Evolutionary conservation across 2,888 invertebrate genomes (phyloP).

Genomic region (Archips crataeganus): DNA sequence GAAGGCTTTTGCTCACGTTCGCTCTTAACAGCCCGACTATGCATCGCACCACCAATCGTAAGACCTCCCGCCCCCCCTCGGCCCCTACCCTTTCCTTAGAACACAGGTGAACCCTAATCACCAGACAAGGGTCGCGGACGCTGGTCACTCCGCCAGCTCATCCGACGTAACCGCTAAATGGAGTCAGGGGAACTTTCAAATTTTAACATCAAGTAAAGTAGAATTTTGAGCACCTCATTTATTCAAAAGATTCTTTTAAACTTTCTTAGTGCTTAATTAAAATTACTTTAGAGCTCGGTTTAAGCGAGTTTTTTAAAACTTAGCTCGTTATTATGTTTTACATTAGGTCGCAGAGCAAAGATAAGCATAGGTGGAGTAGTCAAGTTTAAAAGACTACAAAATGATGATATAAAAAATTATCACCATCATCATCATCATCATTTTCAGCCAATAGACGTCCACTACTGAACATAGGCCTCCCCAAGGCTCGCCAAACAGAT

Average conservation of each 20-base stretch:
- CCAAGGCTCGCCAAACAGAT: too few species aligned
- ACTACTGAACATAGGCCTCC: too few species aligned
- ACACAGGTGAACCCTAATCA: constrained; percentile 16
- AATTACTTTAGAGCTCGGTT: constrained; percentile 50
- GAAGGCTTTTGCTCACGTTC: constrained; percentile 51
- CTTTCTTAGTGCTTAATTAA: constrained; percentile 59
- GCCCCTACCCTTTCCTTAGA: constrained; percentile 16
- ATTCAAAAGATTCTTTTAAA: constrained; percentile 61
- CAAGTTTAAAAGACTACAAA: too few species aligned
- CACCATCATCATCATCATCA: too few species aligned
- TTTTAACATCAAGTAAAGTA: constrained; percentile 51
- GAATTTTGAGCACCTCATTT: constrained; percentile 64
- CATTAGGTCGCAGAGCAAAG: not conserved
- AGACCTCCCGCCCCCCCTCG: constrained; percentile 37
- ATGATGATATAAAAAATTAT: too few species aligned
- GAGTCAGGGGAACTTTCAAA: constrained; percentile 50
- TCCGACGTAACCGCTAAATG: constrained; percentile 49
- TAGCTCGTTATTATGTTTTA: not conserved
- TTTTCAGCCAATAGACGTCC: too few species aligned
- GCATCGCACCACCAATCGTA: constrained; percentile 28
- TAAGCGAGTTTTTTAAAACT: constrained; percentile 10
- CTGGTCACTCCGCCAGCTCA: constrained; percentile 43
- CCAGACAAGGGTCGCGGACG: constrained; percentile 30
- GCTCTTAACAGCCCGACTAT: constrained; percentile 36
- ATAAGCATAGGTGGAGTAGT: too few species aligned